Percentiles rank a stretch among this genome's conserved stretches.
phyloP scores from a whole-genome alignment of 37 sponge, comb jelly and placozoan species.

The Ianthella basta region DNA sequence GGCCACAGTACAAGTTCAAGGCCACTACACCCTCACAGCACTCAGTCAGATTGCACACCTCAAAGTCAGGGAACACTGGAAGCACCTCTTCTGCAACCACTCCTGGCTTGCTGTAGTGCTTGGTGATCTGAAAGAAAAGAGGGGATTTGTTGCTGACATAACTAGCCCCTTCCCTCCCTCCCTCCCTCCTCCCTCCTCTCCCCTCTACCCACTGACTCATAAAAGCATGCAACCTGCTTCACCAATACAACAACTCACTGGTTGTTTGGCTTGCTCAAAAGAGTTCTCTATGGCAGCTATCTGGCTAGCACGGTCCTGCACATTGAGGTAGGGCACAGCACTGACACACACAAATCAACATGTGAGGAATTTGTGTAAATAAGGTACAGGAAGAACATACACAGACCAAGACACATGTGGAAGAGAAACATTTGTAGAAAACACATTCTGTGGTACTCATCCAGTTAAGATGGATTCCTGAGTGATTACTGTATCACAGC shows the following conservation, averaged over 20 bases:
- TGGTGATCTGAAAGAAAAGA: conserved; percentile 54
- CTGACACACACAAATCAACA: background rate
- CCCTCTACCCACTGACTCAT: too few relatives aligned
- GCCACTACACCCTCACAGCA: too few relatives aligned
- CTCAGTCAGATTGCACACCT: conserved; percentile 46
- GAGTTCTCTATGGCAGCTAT: conserved; percentile 95
- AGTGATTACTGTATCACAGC: too few relatives aligned
- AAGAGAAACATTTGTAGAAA: background rate
- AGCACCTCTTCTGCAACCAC: conserved; percentile 84
- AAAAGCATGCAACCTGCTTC: too few relatives aligned
- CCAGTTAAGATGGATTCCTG: too few relatives aligned
- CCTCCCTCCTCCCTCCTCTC: too few relatives aligned
- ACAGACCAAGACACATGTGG: background rate
- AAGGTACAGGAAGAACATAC: background rate
- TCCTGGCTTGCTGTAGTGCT: conserved; percentile 94
- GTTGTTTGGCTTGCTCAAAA: conserved; percentile 93
- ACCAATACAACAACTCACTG: conserved; percentile 45
- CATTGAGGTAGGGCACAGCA: background rate
- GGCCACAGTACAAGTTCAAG: too few relatives aligned
- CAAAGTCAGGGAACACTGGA: conserved; percentile 93
- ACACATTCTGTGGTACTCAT: too few relatives aligned
- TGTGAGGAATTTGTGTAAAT: background rate
- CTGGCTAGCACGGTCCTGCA: conserved; percentile 94
- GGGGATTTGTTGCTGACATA: background rate
- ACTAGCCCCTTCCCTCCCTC: too few relatives aligned